Conservation (phyloP, 2,113 vertebrate genomes). For the Dromaius novaehollandiae region DNA sequence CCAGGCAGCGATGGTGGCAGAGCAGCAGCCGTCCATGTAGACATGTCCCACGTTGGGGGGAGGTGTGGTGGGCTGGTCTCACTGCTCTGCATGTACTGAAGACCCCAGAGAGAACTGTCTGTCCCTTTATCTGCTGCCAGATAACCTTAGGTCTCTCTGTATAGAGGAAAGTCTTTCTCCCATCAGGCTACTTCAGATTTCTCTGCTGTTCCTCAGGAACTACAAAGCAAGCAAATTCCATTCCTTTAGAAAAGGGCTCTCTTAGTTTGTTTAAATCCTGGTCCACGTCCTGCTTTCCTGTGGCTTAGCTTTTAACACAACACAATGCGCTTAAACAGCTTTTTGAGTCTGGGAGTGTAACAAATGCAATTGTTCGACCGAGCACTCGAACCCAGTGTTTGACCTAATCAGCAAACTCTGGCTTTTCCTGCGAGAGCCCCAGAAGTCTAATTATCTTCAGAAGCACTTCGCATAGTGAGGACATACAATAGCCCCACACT, state of each 20-base stretch:
- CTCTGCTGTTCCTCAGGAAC: not conserved
- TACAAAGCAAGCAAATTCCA: rapidly evolving
- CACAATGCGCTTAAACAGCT: not conserved
- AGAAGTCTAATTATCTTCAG: not conserved
- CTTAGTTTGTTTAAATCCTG: not conserved
- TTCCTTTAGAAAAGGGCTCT: not conserved
- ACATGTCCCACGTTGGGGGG: rapidly evolving
- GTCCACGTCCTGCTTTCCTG: not conserved
- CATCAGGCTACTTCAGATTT: not conserved
- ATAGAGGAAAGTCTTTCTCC: not conserved
- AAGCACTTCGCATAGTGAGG: not conserved
- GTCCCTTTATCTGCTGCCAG: not conserved
- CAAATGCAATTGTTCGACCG: not conserved
- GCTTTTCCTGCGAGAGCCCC: not conserved
- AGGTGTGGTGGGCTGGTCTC: not conserved
- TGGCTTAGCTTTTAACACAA: not conserved
- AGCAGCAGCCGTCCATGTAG: not conserved
- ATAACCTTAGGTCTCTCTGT: not conserved
- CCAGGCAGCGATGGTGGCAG: no score
- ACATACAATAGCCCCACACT: rapidly evolving
- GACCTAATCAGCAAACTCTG: not conserved
- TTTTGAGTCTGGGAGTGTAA: not conserved
- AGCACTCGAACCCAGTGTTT: rapidly evolving
- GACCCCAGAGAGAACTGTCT: not conserved
- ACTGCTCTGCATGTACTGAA: not conserved